Conservation (phyloP, 2,113 vertebrate species). For the Ptilonorhynchus violaceus region DNA sequence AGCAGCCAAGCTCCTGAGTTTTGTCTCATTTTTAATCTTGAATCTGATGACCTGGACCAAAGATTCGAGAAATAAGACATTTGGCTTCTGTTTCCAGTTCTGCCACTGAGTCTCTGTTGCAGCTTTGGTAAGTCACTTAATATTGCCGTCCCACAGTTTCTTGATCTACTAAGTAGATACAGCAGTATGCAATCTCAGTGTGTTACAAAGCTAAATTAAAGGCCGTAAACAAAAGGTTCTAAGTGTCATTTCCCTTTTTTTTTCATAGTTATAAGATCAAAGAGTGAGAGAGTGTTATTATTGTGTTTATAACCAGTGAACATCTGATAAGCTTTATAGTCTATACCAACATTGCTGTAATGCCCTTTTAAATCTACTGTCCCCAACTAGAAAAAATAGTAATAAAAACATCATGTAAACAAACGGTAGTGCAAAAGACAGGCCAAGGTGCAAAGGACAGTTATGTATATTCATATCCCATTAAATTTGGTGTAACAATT, state of each 20-base stretch:
- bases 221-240: not conserved
- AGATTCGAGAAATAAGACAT: not conserved
- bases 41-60: not conserved
- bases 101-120: not conserved
- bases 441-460: not conserved
- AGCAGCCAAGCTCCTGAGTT: not conserved
- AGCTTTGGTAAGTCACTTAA: not conserved
- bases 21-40: not conserved
- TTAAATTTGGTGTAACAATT: not conserved
- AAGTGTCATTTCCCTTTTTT: constrained; percentile 12
- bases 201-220: constrained; percentile 34
- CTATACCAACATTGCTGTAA: not conserved
- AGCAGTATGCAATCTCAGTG: not conserved
- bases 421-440: not conserved
- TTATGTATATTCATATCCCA: not conserved
- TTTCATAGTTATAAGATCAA: constrained; percentile 12
- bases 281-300: not conserved
- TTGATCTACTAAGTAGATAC: constrained; percentile 20
- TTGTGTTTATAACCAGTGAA: constrained; percentile 40
- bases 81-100: constrained; percentile 27
- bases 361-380: not conserved
- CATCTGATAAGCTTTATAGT: constrained; percentile 40
- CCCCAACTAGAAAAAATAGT: not conserved
- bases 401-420: not conserved
- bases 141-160: not conserved